Percentiles rank a stretch among this genome's conserved stretches.
Conservation (phyloP, 2,113 vertebrate species). For the Merops nubicus region DNA sequence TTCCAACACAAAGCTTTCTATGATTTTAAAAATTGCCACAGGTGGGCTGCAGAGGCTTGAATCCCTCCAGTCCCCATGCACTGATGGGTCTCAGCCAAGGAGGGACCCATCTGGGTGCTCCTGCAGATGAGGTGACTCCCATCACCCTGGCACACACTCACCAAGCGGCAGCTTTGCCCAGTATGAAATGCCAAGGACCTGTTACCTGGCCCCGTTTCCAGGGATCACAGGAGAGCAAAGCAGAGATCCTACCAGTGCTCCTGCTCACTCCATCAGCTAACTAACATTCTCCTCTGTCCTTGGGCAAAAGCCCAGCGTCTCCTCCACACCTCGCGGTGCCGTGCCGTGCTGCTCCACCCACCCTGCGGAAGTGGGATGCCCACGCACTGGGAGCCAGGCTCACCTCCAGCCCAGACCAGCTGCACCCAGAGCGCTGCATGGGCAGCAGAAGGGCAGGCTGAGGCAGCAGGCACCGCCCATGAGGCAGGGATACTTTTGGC, state of each 20-base stretch:
- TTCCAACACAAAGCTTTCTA: not conserved
- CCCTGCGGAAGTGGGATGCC: not conserved
- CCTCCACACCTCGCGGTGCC: fast-evolving
- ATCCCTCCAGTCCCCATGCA: not conserved
- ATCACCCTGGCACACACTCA: not conserved
- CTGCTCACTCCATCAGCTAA: not conserved
- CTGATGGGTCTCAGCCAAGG: not conserved
- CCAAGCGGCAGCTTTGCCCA: not conserved
- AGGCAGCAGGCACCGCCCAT: not conserved
- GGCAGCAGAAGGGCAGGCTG: not conserved
- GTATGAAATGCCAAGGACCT: fast-evolving
- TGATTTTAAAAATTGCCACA: not conserved
- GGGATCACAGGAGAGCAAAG: not conserved
- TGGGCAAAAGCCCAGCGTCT: not conserved
- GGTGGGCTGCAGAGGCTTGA: not conserved
- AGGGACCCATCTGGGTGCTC: not conserved
- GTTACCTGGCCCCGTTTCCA: not conserved
- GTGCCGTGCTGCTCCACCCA: not conserved
- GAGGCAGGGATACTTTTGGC: not conserved
- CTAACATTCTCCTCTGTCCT: slow-evolving; percentile 2
- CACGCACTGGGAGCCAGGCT: fast-evolving
- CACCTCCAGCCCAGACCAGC: not conserved
- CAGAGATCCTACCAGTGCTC: fast-evolving
- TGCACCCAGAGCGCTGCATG: fast-evolving
- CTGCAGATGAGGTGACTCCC: not conserved